These are phyloP conservation scores for Gobio occitaniae DNA, from an alignment of 2,797 vertebrate genomes.

Conservation along the genomic window DNA sequence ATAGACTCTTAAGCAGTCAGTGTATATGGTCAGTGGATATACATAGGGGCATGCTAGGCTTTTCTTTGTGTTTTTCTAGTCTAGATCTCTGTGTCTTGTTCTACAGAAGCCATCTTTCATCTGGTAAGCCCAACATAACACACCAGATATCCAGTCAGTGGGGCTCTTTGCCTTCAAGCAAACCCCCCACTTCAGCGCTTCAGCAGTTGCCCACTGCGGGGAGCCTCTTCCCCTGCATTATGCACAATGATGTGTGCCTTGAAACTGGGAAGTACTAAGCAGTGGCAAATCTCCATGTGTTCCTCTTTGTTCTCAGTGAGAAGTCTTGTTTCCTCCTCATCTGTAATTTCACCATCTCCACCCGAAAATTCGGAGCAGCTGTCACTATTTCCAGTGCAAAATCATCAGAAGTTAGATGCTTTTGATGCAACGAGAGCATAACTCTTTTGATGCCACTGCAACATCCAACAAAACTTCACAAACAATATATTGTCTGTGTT, in stretches of 20 bases:
- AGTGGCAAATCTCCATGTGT: constrained; percentile 27
- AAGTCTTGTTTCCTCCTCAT: constrained; percentile 29
- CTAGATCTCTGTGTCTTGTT: background rate
- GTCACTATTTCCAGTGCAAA: constrained; percentile 25
- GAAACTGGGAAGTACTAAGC: constrained; percentile 34
- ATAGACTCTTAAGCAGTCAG: no score
- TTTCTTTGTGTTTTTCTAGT: background rate
- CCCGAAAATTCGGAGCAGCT: background rate
- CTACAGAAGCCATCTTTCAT: constrained; percentile 13
- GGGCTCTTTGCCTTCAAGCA: constrained; percentile 15
- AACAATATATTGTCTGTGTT: constrained; percentile 3
- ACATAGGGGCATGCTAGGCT: no score
- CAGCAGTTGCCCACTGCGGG: constrained; percentile 19
- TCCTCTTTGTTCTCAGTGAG: constrained; percentile 41
- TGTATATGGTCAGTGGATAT: no score
- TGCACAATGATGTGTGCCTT: constrained; percentile 17
- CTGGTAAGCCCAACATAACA: constrained; percentile 35
- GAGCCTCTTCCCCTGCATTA: constrained; percentile 45
- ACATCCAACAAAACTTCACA: constrained; percentile 7
- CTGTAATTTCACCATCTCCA: constrained; percentile 41
- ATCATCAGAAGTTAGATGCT: background rate
- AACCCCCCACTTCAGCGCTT: background rate
- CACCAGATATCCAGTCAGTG: constrained; percentile 6
- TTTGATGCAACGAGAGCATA: background rate
- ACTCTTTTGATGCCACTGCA: background rate